Evolutionary conservation across 2,888 invertebrate genomes (phyloP).

Genomic region (Sicus ferrugineus): DNA sequence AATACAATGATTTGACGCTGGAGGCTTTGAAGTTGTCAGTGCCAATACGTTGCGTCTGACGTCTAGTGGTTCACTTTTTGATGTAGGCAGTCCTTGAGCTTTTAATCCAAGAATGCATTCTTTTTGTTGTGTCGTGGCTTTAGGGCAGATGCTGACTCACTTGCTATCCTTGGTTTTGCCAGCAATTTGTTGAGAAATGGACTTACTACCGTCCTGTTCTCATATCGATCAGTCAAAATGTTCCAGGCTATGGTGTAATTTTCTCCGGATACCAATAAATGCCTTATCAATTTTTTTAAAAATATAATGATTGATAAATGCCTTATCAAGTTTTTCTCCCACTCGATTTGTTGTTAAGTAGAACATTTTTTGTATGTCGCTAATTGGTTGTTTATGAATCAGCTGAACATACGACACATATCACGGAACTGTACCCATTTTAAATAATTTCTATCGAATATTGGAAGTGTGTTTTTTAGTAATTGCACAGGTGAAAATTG

Average conservation of each 20-base stretch:
- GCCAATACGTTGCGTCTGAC: background rate
- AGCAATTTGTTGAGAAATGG: background rate
- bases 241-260: background rate
- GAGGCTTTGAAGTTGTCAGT: background rate
- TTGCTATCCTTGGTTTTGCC: background rate
- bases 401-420: background rate
- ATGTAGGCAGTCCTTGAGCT: background rate
- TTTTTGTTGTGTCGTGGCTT: background rate
- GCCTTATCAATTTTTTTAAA: no score
- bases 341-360: no score
- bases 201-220: background rate
- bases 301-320: no score
- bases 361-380: no score
- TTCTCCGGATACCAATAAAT: background rate
- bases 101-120: background rate
- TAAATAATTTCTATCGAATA: background rate
- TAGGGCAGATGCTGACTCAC: background rate
- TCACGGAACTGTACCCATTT: background rate
- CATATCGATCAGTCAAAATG: background rate
- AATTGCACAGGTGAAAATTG: background rate
- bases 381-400: no score
- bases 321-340: no score
- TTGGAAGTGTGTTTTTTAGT: background rate
- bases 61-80: background rate
- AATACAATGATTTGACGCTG: conserved; percentile 7